These are phyloP conservation scores for Poeciliopsis turrubarensis DNA, from an alignment of 2,113 vertebrate species.

Conservation along the genomic window DNA sequence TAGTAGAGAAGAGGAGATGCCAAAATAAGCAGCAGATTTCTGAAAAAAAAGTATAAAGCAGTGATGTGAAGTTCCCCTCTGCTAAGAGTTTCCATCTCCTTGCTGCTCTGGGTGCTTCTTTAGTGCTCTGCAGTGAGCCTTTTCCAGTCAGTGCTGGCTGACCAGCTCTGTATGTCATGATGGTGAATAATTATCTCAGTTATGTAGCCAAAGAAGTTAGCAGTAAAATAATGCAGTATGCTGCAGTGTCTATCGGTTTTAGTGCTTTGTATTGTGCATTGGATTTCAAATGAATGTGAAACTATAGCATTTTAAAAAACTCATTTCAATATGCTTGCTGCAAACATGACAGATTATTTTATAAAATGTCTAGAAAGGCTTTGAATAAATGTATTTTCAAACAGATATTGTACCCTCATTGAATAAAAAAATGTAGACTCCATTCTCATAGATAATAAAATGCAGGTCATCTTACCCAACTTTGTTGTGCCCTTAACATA, in stretches of 20 bases:
- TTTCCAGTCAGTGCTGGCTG: slow-evolving; percentile 43
- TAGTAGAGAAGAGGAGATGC: neutral
- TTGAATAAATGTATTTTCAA: neutral
- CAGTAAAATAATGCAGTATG: neutral
- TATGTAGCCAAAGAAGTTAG: slow-evolving; percentile 28
- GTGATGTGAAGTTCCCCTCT: slow-evolving; percentile 18
- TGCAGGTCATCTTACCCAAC: neutral
- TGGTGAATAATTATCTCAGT: slow-evolving; percentile 48
- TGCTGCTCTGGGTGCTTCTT: slow-evolving; percentile 32
- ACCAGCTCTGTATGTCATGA: slow-evolving; percentile 32
- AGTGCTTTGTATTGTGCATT: neutral
- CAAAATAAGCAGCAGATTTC: slow-evolving; percentile 3
- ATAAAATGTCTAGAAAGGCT: neutral
- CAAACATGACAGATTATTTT: neutral
- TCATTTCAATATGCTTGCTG: neutral
- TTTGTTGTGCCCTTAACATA: neutral
- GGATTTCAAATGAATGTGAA: neutral
- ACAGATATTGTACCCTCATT: neutral
- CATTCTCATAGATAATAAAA: neutral
- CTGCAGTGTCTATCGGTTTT: neutral
- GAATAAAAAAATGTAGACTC: neutral
- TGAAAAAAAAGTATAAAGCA: slow-evolving; percentile 12
- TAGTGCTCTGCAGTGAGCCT: slow-evolving; percentile 23
- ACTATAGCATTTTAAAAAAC: neutral
- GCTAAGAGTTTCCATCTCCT: slow-evolving; percentile 12